Conservation (phyloP, 2,888 invertebrate genomes). For the Neria commutata region DNA sequence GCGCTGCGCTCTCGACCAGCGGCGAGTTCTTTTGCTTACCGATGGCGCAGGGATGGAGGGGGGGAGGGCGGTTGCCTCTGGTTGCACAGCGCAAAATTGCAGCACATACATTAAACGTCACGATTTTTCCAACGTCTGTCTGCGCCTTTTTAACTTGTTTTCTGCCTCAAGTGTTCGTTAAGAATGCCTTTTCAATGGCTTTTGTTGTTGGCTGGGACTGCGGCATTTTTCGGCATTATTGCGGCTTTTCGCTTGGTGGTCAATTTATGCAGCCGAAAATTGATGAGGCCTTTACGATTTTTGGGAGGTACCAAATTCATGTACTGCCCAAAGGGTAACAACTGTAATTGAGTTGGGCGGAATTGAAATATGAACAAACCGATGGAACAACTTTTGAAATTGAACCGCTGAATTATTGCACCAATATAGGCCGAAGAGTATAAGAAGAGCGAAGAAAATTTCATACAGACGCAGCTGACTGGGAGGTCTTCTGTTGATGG, state of each 20-base stretch:
- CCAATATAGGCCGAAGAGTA: no score
- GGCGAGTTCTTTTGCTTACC: background rate
- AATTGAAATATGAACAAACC: no score
- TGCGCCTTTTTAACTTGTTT: background rate
- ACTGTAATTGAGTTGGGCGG: background rate
- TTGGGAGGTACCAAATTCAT: background rate
- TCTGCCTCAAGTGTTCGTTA: background rate
- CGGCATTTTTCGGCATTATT: background rate
- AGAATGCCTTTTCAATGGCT: background rate
- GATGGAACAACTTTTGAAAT: no score
- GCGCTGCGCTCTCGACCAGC: background rate
- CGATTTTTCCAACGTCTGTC: no score
- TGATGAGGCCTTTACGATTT: background rate
- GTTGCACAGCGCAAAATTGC: no score
- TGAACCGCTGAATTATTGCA: no score
- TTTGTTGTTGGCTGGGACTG: background rate
- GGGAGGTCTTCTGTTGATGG: no score
- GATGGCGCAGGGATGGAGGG: no score
- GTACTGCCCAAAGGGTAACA: background rate
- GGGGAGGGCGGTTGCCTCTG: no score
- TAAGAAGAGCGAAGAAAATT: no score
- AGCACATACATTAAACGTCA: background rate
- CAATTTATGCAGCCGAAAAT: conserved; percentile 5
- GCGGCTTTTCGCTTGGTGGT: background rate
- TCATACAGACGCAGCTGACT: no score